phyloP scores from a whole-genome alignment of 35 echinoderm and acorn worm species.

The Hemicentrotus pulcherrimus region DNA sequence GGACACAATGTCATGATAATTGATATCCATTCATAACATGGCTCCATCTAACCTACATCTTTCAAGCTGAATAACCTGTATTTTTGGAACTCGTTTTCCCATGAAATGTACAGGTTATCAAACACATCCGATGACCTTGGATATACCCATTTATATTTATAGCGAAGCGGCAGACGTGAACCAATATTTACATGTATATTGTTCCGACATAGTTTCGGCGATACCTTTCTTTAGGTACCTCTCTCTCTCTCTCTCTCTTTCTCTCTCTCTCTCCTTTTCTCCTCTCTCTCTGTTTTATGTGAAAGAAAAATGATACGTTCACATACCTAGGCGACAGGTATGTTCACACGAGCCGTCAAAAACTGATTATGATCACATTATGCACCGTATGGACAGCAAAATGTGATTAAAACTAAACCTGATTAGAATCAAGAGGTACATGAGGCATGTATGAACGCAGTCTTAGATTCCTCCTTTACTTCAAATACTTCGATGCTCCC shows the following conservation, averaged over 20 bases:
- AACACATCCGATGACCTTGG: conserved; percentile 34
- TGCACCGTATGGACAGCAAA: too few relatives aligned
- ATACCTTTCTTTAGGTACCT: background rate
- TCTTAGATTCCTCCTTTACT: too few relatives aligned
- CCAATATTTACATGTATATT: conserved; percentile 21
- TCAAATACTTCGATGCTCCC: too few relatives aligned
- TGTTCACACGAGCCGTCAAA: background rate
- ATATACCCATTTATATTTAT: background rate
- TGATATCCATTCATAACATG: background rate
- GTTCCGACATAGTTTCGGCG: background rate
- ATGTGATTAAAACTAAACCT: too few relatives aligned
- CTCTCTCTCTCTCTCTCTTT: background rate
- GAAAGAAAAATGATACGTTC: background rate
- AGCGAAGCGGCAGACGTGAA: background rate
- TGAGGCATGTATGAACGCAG: too few relatives aligned
- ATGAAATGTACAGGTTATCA: conserved; percentile 5
- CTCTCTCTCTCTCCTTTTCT: background rate
- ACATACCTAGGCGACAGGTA: background rate
- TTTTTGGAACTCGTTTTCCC: background rate
- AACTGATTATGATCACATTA: too few relatives aligned
- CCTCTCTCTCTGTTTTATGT: background rate
- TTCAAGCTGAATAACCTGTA: background rate
- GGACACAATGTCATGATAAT: background rate
- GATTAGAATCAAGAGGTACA: too few relatives aligned
- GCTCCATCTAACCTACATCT: conserved; percentile 1